A percentile compares a stretch with the other conserved stretches of the same genome.
Conservation (phyloP, 1,140 invertebrate genomes). For the Brevipalpus yothersi region DNA sequence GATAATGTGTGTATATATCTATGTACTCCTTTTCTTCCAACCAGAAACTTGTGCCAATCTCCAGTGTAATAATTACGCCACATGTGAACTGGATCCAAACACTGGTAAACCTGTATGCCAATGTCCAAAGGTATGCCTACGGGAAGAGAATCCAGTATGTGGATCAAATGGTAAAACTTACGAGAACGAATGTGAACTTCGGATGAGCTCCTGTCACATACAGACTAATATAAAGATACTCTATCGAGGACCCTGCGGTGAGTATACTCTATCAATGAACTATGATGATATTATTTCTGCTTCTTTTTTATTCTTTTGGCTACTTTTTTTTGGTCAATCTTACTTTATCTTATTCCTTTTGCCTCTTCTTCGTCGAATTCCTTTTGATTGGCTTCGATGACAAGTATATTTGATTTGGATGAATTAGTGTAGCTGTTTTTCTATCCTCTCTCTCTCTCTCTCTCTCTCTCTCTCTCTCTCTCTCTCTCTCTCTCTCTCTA, state of each 20-base stretch:
- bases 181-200: constrained; percentile 38
- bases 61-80: constrained; percentile 41
- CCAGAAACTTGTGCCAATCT: background rate
- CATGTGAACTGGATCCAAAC: constrained; percentile 55
- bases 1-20: too few species aligned
- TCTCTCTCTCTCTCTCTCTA: too few species aligned
- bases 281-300: background rate
- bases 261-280: background rate
- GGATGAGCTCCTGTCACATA: constrained; percentile 39
- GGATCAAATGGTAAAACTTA: constrained; percentile 37
- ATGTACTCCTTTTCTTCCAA: background rate
- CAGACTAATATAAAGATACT: constrained; percentile 34
- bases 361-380: background rate
- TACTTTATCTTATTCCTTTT: background rate
- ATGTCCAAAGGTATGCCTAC: constrained; percentile 45
- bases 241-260: background rate
- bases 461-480: too few species aligned
- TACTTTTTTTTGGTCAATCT: background rate
- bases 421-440: too few species aligned
- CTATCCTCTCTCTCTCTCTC: too few species aligned
- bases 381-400: background rate
- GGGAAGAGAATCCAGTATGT: constrained; percentile 42
- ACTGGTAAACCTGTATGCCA: constrained; percentile 48
- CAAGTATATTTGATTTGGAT: too few species aligned
- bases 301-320: background rate